phyloP scores from a whole-genome alignment of 2,797 vertebrate species.

The Centroberyx gerrardi region DNA sequence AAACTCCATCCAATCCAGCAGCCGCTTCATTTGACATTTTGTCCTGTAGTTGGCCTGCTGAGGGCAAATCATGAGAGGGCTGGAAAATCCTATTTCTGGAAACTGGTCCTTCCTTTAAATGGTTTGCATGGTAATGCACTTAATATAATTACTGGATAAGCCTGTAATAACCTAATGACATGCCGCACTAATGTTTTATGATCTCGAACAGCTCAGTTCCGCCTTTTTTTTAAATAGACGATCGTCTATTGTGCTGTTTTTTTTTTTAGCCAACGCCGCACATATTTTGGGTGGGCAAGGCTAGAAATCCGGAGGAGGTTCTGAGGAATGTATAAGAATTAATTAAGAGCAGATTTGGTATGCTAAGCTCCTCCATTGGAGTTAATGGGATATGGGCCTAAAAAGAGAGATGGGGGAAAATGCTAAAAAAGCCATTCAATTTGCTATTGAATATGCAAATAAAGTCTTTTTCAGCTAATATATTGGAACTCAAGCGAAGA shows the following conservation, averaged over 20 bases:
- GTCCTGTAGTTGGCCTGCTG: constrained; percentile 55
- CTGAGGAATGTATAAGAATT: constrained; percentile 78
- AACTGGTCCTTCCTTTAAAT: constrained; percentile 59
- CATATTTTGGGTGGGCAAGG: constrained; percentile 72
- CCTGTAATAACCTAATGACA: constrained; percentile 77
- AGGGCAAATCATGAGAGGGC: constrained; percentile 57
- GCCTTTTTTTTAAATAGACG: constrained; percentile 68
- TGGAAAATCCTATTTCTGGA: constrained; percentile 76
- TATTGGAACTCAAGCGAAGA: constrained; percentile 39
- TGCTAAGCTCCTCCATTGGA: constrained; percentile 75
- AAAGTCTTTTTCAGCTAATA: constrained; percentile 47
- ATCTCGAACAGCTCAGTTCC: constrained; percentile 76
- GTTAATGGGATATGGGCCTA: constrained; percentile 76
- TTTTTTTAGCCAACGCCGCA: constrained; percentile 57
- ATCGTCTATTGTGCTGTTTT: constrained; percentile 73
- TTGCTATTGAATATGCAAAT: constrained; percentile 63
- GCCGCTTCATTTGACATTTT: constrained; percentile 66
- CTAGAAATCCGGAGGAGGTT: constrained; percentile 73
- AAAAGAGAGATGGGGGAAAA: constrained; percentile 60
- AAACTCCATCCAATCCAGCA: constrained; percentile 44
- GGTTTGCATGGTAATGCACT: constrained; percentile 61
- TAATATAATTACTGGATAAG: constrained; percentile 81
- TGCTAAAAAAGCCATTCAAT: constrained; percentile 68
- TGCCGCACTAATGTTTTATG: constrained; percentile 79
- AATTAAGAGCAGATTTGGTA: constrained; percentile 84